Base-by-base conservation (phyloP, 2,888 invertebrate genomes). In the Sepiola atlantica region DNA sequence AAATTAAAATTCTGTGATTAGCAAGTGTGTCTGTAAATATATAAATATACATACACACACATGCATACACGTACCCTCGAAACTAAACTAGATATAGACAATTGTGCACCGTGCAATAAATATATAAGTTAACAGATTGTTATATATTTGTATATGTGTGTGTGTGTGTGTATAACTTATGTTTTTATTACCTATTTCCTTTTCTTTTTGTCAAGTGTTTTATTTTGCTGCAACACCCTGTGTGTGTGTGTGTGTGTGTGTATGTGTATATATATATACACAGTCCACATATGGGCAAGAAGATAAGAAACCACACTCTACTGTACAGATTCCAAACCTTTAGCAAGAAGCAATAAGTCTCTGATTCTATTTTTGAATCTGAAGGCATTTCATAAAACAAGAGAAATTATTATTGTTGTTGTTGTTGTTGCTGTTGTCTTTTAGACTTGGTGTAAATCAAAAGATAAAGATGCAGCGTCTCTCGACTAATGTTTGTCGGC, bases 291-390 rank as follows among this genome's bases (percentile, higher is more conserved):
- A 45, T 45, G 45, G 45, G 45, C 45, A 45, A 45, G 45, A 8
- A 45, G 45, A 45, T 45, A 45, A 45, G 45, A 45, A 45, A 45
- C 8, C 45, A 45, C 8, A 45, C 45, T 45, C 61, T 61, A 21
- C 24, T 24, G 21, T 61, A 10, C n/a, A 61, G 28, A 61, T 77
- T 77, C n/a, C 1, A n/a, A n/a, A 77, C 12, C 28, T 77, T n/a
- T 28, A n/a, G 28, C n/a, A 32, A 77, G n/a, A 32, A 77, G n/a
- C 14, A 32, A n/a, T 77, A 77, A n/a, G n/a, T 32, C n/a, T n/a
- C n/a, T 32, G n/a, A 77, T 77, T 77, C 77, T 77, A 32, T 77
- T n/a, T 77, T 77, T 77, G 77, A 77, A 77, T 77, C n/a, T 77
- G n/a, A n/a, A 77, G 16, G 77, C 12, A 77, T 77, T 77, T 77